A percentile compares a stretch with the other conserved stretches of the same genome.
phyloP scores from a whole-genome alignment of 1,140 invertebrate species.

The Neocloeon triangulifer region DNA sequence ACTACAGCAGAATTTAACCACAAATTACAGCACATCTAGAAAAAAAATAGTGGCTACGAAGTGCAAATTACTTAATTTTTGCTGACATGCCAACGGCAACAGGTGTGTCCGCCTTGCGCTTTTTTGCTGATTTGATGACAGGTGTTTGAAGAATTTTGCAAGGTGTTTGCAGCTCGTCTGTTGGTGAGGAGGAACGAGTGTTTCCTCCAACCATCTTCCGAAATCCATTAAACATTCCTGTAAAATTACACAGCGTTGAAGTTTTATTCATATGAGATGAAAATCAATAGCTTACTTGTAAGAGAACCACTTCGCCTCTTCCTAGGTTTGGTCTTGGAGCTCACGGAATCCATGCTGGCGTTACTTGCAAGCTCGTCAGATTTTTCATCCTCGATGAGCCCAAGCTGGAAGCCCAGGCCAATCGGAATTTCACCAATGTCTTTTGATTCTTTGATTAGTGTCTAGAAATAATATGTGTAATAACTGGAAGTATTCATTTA shows the following conservation, averaged over 20 bases:
- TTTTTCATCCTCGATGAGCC: too few relatives aligned
- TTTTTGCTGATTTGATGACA: conserved; percentile 30
- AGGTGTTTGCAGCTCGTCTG: too few relatives aligned
- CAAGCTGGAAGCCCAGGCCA: conserved; percentile 21
- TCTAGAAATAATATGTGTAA: conserved; percentile 28
- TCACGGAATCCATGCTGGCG: too few relatives aligned
- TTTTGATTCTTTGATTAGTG: conserved; percentile 52
- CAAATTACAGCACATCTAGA: too few relatives aligned
- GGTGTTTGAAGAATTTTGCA: too few relatives aligned
- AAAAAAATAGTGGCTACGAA: not conserved
- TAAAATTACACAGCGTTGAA: too few relatives aligned
- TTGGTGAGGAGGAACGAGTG: too few relatives aligned
- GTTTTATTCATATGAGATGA: conserved; percentile 9
- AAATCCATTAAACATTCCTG: conserved; percentile 52
- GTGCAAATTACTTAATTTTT: conserved; percentile 27
- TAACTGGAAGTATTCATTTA: too few relatives aligned
- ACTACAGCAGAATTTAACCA: too few relatives aligned
- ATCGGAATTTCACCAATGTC: conserved; percentile 46
- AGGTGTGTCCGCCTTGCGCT: conserved; percentile 28
- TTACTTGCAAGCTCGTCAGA: conserved; percentile 19
- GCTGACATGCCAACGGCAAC: conserved; percentile 15
- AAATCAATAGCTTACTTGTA: conserved; percentile 32
- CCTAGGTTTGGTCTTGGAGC: conserved; percentile 46
- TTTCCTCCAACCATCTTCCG: conserved; percentile 47
- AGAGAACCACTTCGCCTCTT: conserved; percentile 58